Base-by-base conservation (phyloP, 2,113 vertebrate species). In the Phalacrocorax brasilianus region DNA sequence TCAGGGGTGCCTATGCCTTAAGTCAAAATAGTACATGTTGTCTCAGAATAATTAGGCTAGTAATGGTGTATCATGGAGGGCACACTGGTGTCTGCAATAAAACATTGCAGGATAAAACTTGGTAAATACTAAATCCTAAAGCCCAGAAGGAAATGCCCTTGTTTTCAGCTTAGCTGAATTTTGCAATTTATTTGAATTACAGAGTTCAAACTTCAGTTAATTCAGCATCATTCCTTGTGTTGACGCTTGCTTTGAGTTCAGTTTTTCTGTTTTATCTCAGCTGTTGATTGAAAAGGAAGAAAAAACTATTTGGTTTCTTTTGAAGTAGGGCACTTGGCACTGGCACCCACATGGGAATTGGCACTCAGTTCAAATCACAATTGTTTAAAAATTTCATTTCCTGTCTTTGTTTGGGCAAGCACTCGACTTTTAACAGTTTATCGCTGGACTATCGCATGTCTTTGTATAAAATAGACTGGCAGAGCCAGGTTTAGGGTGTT, bases 141-240 rank as follows among this genome's bases (percentile, higher is more conserved):
- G 88, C 59, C 92, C 63, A 91, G 94, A 93, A 97, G 83, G 83
- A 88, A 91, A 78, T 97, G 95, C 55, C 63, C 76, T 97, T 97
- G 93, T 97, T 98, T 98, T 95, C 97, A 97, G 74, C 97, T 98
- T 98, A 97, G 96, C 97, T 98, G 98, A 98, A 95, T 98, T 98
- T 98, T 98, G 98, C 56, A 59, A 98, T 98, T 98, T 98, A 98
- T 99, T 97, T 98, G 96, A 99, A 98, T 98, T 85, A 98, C 97
- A 97, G 28, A 58, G 42, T 74, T 86, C 45, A 82, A 49, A 70
- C 27, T 84, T 74, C 28, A 91, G 56, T 89, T 93, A 71, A 87
- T 91, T 94, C 47, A 44, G 32, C 40, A 58, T 70, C 23, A 30
- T 85, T 82, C 32, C 30, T 52, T 88, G n/a, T 85, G 45, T 62